Conservation (phyloP, 2,113 vertebrate genomes). For the Nyctibius bracteatus region DNA sequence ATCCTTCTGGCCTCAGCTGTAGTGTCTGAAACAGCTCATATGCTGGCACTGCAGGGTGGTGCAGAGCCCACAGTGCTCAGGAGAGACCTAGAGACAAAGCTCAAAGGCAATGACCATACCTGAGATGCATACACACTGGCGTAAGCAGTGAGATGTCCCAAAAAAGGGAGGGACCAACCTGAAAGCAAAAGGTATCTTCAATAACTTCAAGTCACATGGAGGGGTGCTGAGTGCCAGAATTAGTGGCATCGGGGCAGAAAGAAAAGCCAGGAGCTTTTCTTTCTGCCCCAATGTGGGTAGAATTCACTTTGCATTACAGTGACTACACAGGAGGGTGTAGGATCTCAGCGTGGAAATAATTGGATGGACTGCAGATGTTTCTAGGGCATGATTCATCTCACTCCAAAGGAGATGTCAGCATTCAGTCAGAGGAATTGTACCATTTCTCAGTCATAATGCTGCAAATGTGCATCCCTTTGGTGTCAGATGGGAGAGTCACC, state of each 20-base stretch:
- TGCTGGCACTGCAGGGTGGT: not conserved
- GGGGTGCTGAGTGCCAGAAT: rapidly evolving
- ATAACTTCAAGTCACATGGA: not conserved
- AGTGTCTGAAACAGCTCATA: not conserved
- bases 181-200: not conserved
- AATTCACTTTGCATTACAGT: not conserved
- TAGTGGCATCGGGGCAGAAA: not conserved
- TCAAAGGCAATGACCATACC: not conserved
- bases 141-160: not conserved
- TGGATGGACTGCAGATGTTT: not conserved
- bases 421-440: not conserved
- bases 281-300: too few relatives aligned
- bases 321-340: not conserved
- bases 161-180: not conserved
- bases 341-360: not conserved
- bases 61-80: not conserved
- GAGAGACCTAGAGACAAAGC: not conserved
- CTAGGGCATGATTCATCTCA: not conserved
- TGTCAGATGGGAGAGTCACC: not conserved
- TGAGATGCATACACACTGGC: not conserved
- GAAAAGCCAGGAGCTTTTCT: not conserved
- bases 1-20: not conserved
- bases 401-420: not conserved
- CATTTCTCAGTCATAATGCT: not conserved
- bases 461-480: not conserved